A percentile compares a stretch with the other conserved stretches of the same genome.
Evolutionary conservation across 2,888 invertebrate species (phyloP).

Genomic region (Xestia sexstrigata): DNA sequence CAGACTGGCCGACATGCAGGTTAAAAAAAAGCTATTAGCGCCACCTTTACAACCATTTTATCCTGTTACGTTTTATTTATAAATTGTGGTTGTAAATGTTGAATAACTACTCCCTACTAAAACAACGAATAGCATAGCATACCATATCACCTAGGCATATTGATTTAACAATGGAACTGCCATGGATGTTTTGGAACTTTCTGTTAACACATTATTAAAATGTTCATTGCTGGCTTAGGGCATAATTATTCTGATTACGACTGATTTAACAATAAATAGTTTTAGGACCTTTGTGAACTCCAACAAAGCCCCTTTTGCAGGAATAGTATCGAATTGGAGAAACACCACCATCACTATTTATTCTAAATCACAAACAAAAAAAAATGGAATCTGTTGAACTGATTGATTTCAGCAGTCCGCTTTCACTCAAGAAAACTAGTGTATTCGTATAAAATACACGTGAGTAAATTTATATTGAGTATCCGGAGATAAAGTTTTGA

Average conservation of each 20-base stretch:
- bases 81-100: not conserved
- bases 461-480: constrained; percentile 40
- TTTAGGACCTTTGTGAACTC: constrained; percentile 45
- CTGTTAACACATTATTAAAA: not conserved
- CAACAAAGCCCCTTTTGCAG: constrained; percentile 23
- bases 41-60: not conserved
- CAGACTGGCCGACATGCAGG: not conserved
- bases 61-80: not conserved
- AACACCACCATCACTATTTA: constrained; percentile 48
- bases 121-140: constrained; percentile 10
- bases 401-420: constrained; percentile 15
- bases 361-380: constrained; percentile 2
- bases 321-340: constrained; percentile 39
- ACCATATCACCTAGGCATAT: constrained; percentile 2
- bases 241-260: not conserved
- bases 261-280: not conserved
- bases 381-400: constrained; percentile 2
- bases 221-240: too few relatives aligned
- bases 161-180: constrained; percentile 13
- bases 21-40: not conserved
- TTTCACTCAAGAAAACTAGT: constrained; percentile 8
- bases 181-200: not conserved
- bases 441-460: constrained; percentile 4
- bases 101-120: not conserved
- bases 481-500: constrained; percentile 29